Evolutionary conservation across 2,797 vertebrate species (phyloP), one percentile per base, ranked within the genome.

Genomic region (Acanthopagrus latus): DNA sequence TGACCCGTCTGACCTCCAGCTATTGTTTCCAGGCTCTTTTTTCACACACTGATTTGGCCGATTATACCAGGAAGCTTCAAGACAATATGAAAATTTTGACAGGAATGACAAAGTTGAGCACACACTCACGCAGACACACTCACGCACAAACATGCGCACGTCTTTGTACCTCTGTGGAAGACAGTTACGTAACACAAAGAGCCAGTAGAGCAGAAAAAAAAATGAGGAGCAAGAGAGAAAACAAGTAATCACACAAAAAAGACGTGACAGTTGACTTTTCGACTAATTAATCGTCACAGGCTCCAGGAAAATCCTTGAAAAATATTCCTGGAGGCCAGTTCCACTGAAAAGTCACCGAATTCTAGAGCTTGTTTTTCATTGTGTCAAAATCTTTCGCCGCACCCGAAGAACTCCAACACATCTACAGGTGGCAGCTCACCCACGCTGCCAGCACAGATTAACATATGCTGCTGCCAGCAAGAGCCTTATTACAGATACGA

Each of bases 1-100:
- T 13, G 72, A 87, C 82, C 88, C 47, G 21, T 73, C 33, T 89
- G 86, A 88, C 85, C 88, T 44, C 58, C 73, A 41, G 46, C 74
- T 76, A 87, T 91, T 90, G 88, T 93, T 86, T 81, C 74, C 82
- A 54, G 72, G 27, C 62, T 48, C 73, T 69, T 90, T 79, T 58
- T 80, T 73, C 82, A 81, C 74, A 55, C 71, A 68, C 50, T 6
- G 63, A 88, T 91, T 86, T 83, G 67, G 72, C 76, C 38, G 74
- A 92, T 90, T 84, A 84, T 57, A 88, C 86, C 71, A 82, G 85
- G 85, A 88, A 83, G 78, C 52, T 65, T 75, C 64, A 48, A 52
- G 76, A 89, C 66, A 80, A 90, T 88, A 84, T 85, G 67, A 74
- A 82, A 82, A 77, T 71, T 52, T 52, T 70, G 76, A 71, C 80